Base-by-base conservation (phyloP, 2,888 invertebrate species). In the Pollenia labialis region DNA sequence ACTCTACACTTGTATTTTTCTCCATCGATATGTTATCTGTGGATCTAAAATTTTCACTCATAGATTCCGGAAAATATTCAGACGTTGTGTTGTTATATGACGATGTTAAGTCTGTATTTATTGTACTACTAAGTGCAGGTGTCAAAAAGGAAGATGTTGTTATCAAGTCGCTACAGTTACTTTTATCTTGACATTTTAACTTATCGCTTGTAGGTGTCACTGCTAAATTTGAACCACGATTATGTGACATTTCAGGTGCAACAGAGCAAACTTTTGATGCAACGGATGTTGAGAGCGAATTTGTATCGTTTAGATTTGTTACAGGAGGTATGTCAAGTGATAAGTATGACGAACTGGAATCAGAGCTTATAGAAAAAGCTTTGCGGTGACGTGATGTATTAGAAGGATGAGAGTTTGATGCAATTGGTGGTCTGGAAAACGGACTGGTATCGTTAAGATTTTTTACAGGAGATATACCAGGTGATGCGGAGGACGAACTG, bases 51-150 rank as follows among this genome's bases (percentile, higher is more conserved):
- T 48, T 66, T 48, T 66, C 48, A 23, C 18, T 23, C 8, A 16
- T 46, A 12, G 46, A 23, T 8, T 66, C 66, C 12, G 66, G 66
- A 23, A 66, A 23, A 66, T 66, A 66, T 66, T 66, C 23, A 66
- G 66, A 66, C 6, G 10, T 9, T 23, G 66, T 46, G 4, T 9
- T 48, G 48, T 48, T 66, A 44, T 9, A 44, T 11, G 11, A 44
- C 12, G 64, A 44, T 40, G 60, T 60, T 18, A 18, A 18, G 18
- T 18, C 18, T 18, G 18, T 18, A 42, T 10, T 64, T 66, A 12
- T 44, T 12, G 48, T 48, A 23, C 48, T 48, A 14, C 23, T 66
- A 6, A 40, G 1, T 12, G 23, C 18, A 58, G 12, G 58, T 14
- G 58, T 11, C 6, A 4, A 12, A 4, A 10, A 14, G 10, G 42